Base-by-base conservation (phyloP, 2,888 invertebrate genomes). In the Cephus pulcher region DNA sequence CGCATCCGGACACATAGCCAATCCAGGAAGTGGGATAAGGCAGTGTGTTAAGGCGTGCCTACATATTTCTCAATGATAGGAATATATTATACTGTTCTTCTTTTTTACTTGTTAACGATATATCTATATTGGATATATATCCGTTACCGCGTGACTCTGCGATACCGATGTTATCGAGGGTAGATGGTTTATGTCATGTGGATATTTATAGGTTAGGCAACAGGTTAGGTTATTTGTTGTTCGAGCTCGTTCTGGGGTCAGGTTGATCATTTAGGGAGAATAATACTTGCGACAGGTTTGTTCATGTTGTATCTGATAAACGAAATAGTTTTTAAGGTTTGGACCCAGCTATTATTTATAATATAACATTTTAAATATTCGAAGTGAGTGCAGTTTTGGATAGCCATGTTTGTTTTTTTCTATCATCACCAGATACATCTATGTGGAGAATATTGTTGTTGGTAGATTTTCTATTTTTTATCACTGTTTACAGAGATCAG, bases 1-100 rank as follows among this genome's bases (percentile, higher is more conserved):
- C 69, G 76, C 80, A 80, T 75, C 81, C 81, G 82, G 71, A 32
- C 30, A 84, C 82, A 82, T 78, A 80, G 76, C 85, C 82, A 87
- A 88, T 86, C 83, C 79, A 79, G 81, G 79, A 81, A 82, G 80
- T 75, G 79, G 78, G 56, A 56, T 68, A 79, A 34, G 69, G 69
- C 56, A 56, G 56, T 56, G 56, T 23, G 56, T 56, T 56, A 56
- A 56, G 56, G 56, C 56, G 23, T 56, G 15, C 9, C 56, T 23
- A 56, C 23, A 23, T 56, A 23, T 56, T 56, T 23, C 56, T 56
- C 56, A 56, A 56, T 56, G 56, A 56, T 56, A 23, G 56, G 56
- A 23, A 56, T 40, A 56, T 23, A 56, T 56, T 56, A 23, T 23
- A 56, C 2, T 56, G 15, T 56, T 1, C 6, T 40, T 23, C 23